Base-by-base conservation (phyloP, 2,888 invertebrate species). In the Pyrochroa serraticornis region DNA sequence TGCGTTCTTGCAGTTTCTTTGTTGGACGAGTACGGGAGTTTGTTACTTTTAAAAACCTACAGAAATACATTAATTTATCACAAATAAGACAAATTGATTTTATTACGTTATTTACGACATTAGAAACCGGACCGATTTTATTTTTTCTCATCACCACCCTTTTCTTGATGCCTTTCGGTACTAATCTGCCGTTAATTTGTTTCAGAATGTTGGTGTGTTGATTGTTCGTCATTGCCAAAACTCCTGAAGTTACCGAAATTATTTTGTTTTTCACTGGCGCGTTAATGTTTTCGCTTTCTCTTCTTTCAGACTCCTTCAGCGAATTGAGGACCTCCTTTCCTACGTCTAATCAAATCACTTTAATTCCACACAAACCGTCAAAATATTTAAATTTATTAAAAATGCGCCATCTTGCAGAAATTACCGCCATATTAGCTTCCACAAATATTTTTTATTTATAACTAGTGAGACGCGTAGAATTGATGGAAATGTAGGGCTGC, bases 271-370 rank as follows among this genome's bases (percentile, higher is more conserved):
- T 66, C 14, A 63, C 55, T 12, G 45, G 45, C 5, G 46, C 43
- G 45, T 64, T 58, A 31, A 42, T 13, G 22, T 22, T 22, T 22
- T 22, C 22, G 5, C 5, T 22, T 22, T 22, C 22, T 22, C 22
- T 22, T 22, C 22, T 5, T 22, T 68, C 82, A 62, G 71, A 58
- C 13, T 74, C 69, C 71, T 81, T 82, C 1, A 83, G 80, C 6
- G 82, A 77, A 71, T 90, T 88, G 66, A 92, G 77, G 66, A 91
- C 86, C 70, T 91, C 80, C 71, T 90, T 91, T 7, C 92, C 92
- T 3, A 90, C 90, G 71, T 92, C 92, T 84, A 30, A 10, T 36
- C 60, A 66, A 64, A 37, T n/a, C n/a, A n/a, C n/a, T n/a, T n/a
- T n/a, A n/a, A n/a, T n/a, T n/a, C n/a, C n/a, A n/a, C n/a, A n/a